These are phyloP conservation scores for Sycophila sp. DNA, from an alignment of 1,140 invertebrate species.

Conservation along the genomic window DNA sequence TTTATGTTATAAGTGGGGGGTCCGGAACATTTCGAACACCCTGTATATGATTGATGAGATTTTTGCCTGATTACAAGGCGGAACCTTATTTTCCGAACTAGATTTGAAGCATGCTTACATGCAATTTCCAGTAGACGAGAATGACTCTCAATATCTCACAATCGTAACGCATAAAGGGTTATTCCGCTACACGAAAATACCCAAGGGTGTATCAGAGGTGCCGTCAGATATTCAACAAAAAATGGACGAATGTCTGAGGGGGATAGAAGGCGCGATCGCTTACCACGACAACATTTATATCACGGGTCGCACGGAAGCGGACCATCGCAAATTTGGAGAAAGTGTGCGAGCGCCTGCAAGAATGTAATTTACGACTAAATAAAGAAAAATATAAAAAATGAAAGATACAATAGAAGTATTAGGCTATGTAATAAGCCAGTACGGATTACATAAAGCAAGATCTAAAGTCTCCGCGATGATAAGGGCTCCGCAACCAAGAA, in stretches of 20 bases:
- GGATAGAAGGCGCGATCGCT: conserved; percentile 37
- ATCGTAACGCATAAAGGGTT: conserved; percentile 1
- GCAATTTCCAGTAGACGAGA: not conserved
- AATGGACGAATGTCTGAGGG: conserved; percentile 55
- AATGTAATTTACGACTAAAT: not conserved
- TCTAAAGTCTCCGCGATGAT: too few relatives aligned
- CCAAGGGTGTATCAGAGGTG: not conserved
- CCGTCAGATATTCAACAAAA: conserved; percentile 60
- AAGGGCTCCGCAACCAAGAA: too few relatives aligned
- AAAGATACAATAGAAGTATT: not conserved
- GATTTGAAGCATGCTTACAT: conserved; percentile 1
- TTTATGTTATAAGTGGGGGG: too few relatives aligned
- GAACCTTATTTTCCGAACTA: not conserved
- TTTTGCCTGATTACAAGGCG: not conserved
- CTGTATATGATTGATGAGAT: not conserved
- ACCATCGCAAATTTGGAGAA: not conserved
- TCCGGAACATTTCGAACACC: too few relatives aligned
- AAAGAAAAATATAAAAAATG: not conserved
- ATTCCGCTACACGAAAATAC: conserved; percentile 4
- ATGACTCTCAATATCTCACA: not conserved
- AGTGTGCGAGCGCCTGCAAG: not conserved
- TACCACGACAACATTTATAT: conserved; percentile 38
- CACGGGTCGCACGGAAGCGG: conserved; percentile 7
- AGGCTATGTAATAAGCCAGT: not conserved
- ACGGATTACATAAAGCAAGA: not conserved